These are phyloP conservation scores for Papilio polyxenes DNA, from an alignment of 1,140 invertebrate genomes.

Conservation along the genomic window DNA sequence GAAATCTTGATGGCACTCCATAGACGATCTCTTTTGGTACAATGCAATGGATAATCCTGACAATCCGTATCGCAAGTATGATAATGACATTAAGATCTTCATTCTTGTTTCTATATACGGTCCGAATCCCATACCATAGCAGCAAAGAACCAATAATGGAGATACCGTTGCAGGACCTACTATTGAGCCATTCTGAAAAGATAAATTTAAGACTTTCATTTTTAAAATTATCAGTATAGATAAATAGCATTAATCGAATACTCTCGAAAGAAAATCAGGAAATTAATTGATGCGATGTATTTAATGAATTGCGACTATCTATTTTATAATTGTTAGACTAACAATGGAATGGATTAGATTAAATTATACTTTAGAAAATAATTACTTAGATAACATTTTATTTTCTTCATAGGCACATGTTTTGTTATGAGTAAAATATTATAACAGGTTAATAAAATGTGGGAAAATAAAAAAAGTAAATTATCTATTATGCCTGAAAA, in stretches of 20 bases:
- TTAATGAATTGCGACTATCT: neutral
- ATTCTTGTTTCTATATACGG: slow-evolving; percentile 80
- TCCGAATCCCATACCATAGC: slow-evolving; percentile 85
- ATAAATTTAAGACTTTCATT: slow-evolving; percentile 15
- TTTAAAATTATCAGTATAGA: neutral
- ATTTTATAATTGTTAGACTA: neutral
- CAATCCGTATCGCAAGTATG: slow-evolving; percentile 82
- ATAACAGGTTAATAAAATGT: no score
- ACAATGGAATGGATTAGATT: neutral
- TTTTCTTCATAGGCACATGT: no score
- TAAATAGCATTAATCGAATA: neutral
- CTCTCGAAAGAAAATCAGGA: neutral
- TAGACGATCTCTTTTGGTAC: slow-evolving; percentile 61
- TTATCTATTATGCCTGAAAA: no score
- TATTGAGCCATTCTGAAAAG: slow-evolving; percentile 83
- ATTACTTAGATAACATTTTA: neutral
- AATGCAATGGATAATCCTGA: slow-evolving; percentile 75
- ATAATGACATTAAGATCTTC: slow-evolving; percentile 81
- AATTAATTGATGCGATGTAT: neutral
- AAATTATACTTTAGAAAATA: neutral
- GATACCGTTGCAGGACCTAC: slow-evolving; percentile 82
- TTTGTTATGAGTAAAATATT: no score
- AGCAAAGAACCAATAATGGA: slow-evolving; percentile 82
- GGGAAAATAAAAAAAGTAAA: no score
- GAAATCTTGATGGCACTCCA: slow-evolving; percentile 75